Percentiles rank a stretch among this genome's conserved stretches.
These are phyloP conservation scores for Melanerpes formicivorus DNA, from an alignment of 2,113 vertebrate genomes.

Conservation along the genomic window DNA sequence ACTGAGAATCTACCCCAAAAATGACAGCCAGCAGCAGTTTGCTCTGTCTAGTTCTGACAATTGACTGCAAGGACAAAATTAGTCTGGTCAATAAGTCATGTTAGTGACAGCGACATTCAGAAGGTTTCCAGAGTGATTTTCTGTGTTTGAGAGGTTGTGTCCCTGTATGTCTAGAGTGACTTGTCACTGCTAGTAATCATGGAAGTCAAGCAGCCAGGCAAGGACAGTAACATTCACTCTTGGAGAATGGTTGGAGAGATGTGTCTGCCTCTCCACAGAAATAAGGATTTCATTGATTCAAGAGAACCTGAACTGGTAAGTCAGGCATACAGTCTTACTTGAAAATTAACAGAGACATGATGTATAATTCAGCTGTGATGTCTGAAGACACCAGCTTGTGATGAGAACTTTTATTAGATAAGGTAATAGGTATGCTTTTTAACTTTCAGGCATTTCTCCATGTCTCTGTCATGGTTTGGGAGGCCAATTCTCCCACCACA, in stretches of 20 bases:
- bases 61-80: not conserved
- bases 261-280: not conserved
- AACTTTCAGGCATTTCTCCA: not conserved
- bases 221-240: not conserved
- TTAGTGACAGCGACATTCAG: not conserved
- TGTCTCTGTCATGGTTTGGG: not conserved
- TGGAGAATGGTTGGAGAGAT: not conserved
- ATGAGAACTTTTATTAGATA: not conserved
- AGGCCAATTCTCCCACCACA: no score
- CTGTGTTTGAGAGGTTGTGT: not conserved
- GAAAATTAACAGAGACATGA: not conserved
- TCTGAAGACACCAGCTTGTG: not conserved
- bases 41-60: not conserved
- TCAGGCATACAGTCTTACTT: not conserved
- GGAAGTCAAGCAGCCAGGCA: not conserved
- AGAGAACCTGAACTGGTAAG: not conserved
- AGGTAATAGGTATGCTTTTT: not conserved
- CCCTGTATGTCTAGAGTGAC: not conserved
- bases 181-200: not conserved
- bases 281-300: not conserved
- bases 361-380: not conserved
- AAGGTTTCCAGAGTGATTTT: not conserved
- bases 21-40: not conserved
- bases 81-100: not conserved
- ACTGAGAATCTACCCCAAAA: not conserved